Base-by-base conservation (phyloP, 1,140 invertebrate species). In the Meteorus sp. region DNA sequence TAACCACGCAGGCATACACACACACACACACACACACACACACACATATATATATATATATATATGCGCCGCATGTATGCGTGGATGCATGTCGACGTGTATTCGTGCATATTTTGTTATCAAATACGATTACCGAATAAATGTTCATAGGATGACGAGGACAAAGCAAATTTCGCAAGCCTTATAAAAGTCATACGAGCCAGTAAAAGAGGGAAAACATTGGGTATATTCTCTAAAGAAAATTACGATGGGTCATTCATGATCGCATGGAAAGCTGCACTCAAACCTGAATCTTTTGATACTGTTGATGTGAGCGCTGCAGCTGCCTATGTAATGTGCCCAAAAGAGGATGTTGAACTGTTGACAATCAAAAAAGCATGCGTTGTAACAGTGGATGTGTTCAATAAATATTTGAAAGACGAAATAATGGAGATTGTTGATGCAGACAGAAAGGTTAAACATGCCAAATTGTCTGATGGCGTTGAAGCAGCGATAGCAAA, bases 351-450 rank as follows among this genome's bases (percentile, higher is more conserved):
- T 60, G 74, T 85, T 1, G 98, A 99, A 81, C 81, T 99, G 25
- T 86, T 89, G 20, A 89, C 90, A n/a, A 88, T 98, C 41, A 97
- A 95, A 77, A 97, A 95, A 83, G 95, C 98, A 0, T 94, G 90
- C 67, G 80, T 93, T 67, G 92, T 96, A 4, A 94, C 95, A 22
- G 90, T 93, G 44, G 96, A 99, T 82, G 86, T 99, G 3, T 99
- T 97, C 75, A 92, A 88, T 22, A 98, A 98, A 72, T 97, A 96
- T 81, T 84, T 99, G 5, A 95, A 95, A 79, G 93, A 97, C 80
- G 93, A 99, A 79, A 93, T 99, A 56, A 97, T 99, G 89, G 95
- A 98, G 76, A 95, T 99, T 66, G 97, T 99, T 72, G 97, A 99
- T 85, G 90, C 92, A 5, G 97, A 99, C 72, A 92, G 95, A 90